Evolutionary conservation across 1,140 invertebrate genomes (phyloP).

Genomic region (Sminthurinus signatus): DNA sequence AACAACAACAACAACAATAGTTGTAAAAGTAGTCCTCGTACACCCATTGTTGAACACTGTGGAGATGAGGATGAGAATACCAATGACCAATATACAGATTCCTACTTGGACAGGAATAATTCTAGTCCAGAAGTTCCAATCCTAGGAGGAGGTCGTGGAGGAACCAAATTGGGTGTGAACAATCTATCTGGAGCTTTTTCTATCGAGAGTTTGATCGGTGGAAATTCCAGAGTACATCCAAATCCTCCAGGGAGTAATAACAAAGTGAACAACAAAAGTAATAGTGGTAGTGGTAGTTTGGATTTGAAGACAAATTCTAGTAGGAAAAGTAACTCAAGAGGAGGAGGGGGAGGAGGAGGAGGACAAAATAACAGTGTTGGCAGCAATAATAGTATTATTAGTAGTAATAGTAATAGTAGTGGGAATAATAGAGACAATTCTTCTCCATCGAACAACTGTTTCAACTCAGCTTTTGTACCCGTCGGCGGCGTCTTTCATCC

Average conservation of each 20-base stretch:
- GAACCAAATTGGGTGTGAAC: neutral
- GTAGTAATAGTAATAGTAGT: conserved; percentile 14
- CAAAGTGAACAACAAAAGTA: neutral
- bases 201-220: conserved; percentile 35
- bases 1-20: no score
- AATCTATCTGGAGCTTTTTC: conserved; percentile 22
- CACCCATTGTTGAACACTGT: no score
- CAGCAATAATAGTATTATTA: neutral
- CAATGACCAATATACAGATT: no score
- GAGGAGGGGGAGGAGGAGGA: neutral
- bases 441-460: neutral
- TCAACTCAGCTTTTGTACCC: conserved; percentile 23
- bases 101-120: neutral
- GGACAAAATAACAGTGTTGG: neutral
- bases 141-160: no score
- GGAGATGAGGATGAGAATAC: no score
- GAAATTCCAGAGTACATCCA: neutral
- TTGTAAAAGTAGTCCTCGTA: no score
- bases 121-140: neutral
- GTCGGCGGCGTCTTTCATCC: conserved; percentile 15
- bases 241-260: neutral
- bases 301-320: conserved; percentile 1
- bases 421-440: no score
- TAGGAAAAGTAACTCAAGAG: neutral
- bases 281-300: neutral